Base-by-base conservation (phyloP, 2,797 vertebrate genomes). In the Caiman crocodilus region DNA sequence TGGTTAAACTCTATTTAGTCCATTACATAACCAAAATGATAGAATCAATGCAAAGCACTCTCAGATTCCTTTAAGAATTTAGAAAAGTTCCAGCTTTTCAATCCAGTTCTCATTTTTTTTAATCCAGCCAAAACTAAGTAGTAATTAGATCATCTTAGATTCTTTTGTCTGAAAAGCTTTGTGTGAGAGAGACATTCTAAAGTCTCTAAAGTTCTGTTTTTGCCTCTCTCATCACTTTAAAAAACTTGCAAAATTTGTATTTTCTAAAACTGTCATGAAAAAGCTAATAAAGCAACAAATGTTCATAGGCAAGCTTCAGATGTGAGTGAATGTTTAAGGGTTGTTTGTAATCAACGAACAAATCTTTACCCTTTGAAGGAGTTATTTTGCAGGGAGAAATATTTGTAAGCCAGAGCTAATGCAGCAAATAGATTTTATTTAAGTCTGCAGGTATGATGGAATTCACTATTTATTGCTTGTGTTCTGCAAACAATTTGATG, bases 121-220 rank as follows among this genome's bases (percentile, higher is more conserved):
- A 92, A 64, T 88, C 87, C 93, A 94, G 96, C 94, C 95, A 94
- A 93, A 95, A 87, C 1, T 0, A 93, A 95, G 87, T 76, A 79
- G 76, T 76, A 92, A 85, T 93, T 96, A 94, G 86, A 93, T 95
- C 93, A 85, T 93, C 30, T 93, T 94, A 85, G 35, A 88, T 95
- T 93, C 92, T 89, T 74, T 90, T 84, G 92, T 95, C 91, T 91
- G 86, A 82, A 94, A 94, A 97, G 91, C 93, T 95, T 94, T 96
- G 94, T 94, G 76, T 58, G 92, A 73, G 92, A 90, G 93, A 95
- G 93, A 94, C 86, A 89, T 76, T 20, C 5, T 80, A 35, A 28
- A 76, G 86, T 89, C 64, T 94, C 64, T 85, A 73, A 79, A 85
- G 84, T 91, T 4, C 58, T 28, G 5, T 94, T 87, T 87, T 85